Conservation (phyloP, 2,888 invertebrate species). For the Lasioglossum vierecki region DNA sequence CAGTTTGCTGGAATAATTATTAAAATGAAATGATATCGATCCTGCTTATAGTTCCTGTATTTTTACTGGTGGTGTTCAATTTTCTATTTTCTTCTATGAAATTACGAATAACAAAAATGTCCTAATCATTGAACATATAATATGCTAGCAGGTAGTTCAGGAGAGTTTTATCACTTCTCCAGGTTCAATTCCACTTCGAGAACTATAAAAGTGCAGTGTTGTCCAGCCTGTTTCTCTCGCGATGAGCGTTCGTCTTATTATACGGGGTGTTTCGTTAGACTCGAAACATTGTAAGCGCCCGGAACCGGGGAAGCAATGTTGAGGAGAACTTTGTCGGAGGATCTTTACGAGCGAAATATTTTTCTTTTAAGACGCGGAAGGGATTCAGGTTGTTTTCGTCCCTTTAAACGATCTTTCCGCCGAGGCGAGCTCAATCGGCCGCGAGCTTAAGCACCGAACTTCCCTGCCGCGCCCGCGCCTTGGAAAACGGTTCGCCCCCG, state of each 20-base stretch:
- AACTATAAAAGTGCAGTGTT: not conserved
- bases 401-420: slow-evolving; percentile 19
- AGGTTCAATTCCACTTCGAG: not conserved
- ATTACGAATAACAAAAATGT: no score
- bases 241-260: not conserved
- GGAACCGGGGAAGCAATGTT: no score
- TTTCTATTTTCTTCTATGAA: no score
- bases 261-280: slow-evolving; percentile 2
- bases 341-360: slow-evolving; percentile 16
- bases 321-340: not conserved
- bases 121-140: not conserved
- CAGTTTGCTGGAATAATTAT: not conserved
- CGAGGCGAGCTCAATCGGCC: slow-evolving; percentile 6
- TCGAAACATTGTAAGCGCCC: not conserved
- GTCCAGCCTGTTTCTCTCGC: not conserved
- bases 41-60: no score
- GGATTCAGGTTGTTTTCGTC: slow-evolving; percentile 12
- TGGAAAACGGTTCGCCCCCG: not conserved
- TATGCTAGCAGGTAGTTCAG: not conserved
- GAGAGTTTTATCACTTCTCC: not conserved
- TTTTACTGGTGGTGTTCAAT: no score
- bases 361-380: not conserved
- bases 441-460: slow-evolving; percentile 26
- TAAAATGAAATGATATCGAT: not conserved
- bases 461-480: not conserved